Percentiles rank a stretch among this genome's conserved stretches.
These are phyloP conservation scores for Neocrepidodera transversa DNA, from an alignment of 2,888 invertebrate genomes.

Conservation along the genomic window DNA sequence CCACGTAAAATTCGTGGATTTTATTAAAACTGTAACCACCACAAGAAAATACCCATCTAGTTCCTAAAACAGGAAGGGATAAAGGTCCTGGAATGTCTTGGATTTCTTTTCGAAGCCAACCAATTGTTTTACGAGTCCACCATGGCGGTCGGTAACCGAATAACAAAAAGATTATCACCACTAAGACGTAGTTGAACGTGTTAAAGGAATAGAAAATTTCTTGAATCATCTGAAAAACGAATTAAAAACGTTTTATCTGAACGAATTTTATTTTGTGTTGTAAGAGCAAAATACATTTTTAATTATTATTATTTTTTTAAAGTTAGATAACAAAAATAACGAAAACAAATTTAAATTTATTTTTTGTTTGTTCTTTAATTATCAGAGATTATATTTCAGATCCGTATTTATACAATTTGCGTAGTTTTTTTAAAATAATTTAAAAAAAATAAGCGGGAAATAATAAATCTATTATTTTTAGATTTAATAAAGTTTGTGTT, in stretches of 20 bases:
- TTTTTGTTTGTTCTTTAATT: too few relatives aligned
- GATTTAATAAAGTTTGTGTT: too few relatives aligned
- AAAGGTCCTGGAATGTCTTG: conserved; percentile 75
- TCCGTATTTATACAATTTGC: too few relatives aligned
- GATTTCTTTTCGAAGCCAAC: conserved; percentile 28
- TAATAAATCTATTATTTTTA: too few relatives aligned
- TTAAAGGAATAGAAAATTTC: conserved; percentile 40
- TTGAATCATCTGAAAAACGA: conserved; percentile 43
- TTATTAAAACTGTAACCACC: conserved; percentile 70
- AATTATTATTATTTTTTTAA: too few relatives aligned
- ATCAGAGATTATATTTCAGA: too few relatives aligned
- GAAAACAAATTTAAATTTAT: too few relatives aligned
- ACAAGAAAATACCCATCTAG: conserved; percentile 78
- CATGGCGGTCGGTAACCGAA: conserved; percentile 53
- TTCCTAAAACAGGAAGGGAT: conserved; percentile 76
- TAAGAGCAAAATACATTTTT: neutral
- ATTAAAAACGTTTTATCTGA: too few relatives aligned
- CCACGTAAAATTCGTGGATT: conserved; percentile 80
- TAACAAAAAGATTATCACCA: conserved; percentile 48
- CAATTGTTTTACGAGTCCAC: conserved; percentile 44
- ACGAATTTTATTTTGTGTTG: too few relatives aligned
- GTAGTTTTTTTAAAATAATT: too few relatives aligned
- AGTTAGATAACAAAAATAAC: too few relatives aligned
- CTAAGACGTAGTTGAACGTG: conserved; percentile 42
- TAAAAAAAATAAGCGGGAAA: too few relatives aligned